phyloP scores from a whole-genome alignment of 2,113 vertebrate genomes.

The Leptocoma aspasia region DNA sequence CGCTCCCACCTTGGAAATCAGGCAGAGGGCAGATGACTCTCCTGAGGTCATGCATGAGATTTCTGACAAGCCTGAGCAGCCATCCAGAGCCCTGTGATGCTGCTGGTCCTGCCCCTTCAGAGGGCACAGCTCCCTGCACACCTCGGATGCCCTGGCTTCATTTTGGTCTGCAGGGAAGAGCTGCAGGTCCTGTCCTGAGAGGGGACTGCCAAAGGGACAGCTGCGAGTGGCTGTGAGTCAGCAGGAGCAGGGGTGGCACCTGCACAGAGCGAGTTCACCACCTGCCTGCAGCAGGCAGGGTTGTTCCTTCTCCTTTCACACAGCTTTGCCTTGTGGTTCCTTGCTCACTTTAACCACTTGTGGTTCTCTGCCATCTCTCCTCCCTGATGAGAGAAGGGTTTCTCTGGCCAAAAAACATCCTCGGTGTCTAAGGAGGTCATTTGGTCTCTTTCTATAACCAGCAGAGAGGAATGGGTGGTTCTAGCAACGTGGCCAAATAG shows the following conservation, averaged over 20 bases:
- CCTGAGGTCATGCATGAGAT: not conserved
- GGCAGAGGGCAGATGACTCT: not conserved
- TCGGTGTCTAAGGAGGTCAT: accelerated
- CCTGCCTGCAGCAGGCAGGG: not conserved
- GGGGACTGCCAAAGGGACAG: not conserved
- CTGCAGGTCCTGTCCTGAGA: not conserved
- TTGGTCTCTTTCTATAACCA: not conserved
- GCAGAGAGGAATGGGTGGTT: not conserved
- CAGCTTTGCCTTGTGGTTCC: not conserved
- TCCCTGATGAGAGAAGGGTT: not conserved
- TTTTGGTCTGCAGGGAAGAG: not conserved
- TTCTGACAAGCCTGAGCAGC: not conserved
- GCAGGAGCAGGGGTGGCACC: not conserved
- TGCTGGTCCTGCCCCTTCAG: not conserved
- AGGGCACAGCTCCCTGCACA: not conserved
- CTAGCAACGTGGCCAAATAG: not conserved
- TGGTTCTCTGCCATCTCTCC: not conserved
- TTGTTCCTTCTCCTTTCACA: not conserved
- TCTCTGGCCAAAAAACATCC: not conserved
- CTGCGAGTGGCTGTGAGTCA: not conserved
- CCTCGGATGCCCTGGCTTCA: not conserved
- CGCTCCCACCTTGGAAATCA: not conserved
- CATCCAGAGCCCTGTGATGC: not conserved
- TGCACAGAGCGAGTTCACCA: not conserved
- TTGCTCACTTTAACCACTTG: not conserved